Evolutionary conservation across 2,888 invertebrate species (phyloP).

Genomic region (Apoderus coryli): DNA sequence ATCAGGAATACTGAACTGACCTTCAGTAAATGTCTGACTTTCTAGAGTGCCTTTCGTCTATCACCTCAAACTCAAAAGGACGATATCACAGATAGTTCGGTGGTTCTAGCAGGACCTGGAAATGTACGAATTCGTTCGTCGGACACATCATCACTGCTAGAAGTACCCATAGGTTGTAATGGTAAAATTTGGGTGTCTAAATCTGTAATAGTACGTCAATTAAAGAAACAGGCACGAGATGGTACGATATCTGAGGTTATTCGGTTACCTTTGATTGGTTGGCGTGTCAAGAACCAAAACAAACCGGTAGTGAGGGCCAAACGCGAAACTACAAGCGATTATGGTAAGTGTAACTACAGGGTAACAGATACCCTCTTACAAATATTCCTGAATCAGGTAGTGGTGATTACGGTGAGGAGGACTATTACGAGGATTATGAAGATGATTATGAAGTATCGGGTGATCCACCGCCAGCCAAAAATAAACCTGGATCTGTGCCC

Average conservation of each 20-base stretch:
- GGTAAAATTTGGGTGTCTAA: constrained; percentile 53
- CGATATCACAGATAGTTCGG: constrained; percentile 33
- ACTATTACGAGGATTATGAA: constrained; percentile 36
- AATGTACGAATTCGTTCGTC: constrained; percentile 32
- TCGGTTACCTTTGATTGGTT: constrained; percentile 53
- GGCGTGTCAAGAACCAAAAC: constrained; percentile 43
- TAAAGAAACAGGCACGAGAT: constrained; percentile 54
- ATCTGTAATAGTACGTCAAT: constrained; percentile 47
- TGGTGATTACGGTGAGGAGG: constrained; percentile 27
- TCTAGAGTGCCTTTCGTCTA: constrained; percentile 39
- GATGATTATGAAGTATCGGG: constrained; percentile 24
- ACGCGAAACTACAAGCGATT: constrained; percentile 15
- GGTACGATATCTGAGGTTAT: constrained; percentile 56
- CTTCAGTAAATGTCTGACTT: constrained; percentile 14
- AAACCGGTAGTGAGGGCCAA: constrained; percentile 21
- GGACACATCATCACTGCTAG: constrained; percentile 34
- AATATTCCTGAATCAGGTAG: constrained; percentile 23
- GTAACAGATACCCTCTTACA: too few relatives aligned
- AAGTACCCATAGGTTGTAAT: constrained; percentile 61
- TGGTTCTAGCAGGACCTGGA: constrained; percentile 39
- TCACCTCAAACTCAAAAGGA: constrained; percentile 32
- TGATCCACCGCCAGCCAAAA: constrained; percentile 16
- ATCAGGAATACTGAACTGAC: not conserved
- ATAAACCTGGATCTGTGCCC: constrained; percentile 15
- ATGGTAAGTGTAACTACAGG: constrained; percentile 14